Evolutionary conservation across 1,140 invertebrate genomes (phyloP), one percentile per base, ranked within the genome.

Genomic region (Cotesia glomerata): DNA sequence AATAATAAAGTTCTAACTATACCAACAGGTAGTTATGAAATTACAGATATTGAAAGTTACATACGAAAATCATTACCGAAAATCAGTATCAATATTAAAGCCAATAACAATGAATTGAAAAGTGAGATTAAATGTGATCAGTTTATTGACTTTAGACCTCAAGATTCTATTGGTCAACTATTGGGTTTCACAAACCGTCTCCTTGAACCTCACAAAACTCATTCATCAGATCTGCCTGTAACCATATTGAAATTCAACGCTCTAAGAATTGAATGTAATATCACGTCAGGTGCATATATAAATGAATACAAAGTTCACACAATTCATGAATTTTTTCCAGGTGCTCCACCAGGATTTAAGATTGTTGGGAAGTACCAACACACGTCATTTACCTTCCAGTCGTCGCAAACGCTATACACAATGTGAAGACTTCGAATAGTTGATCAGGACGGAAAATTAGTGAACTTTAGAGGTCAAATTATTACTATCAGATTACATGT

Each of bases 1-100:
- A 76, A 76, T 36, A 39, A 80, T 13, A 13, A 79, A 58, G 70
- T 70, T 11, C 77, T 82, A 54, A 66, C 59, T 49, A 79, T 82
- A 72, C 81, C 81, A 9, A 75, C 76, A 26, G 81, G 81, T n/a
- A 78, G 79, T n/a, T 84, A 81, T 78, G 81, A 82, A 76, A 72
- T 83, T 59, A 35, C 61, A 49, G 77, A 84, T 67, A 82, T 81
- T 36, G 72, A 76, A 64, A 70, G 69, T 13, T 78, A 67, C 66
- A 9, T 78, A 61, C 39, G 49, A 45, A 70, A 58, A 18, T 7
- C 56, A 18, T 16, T 18, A 18, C 14, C 14, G 3, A 26, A 58
- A 58, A 26, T 58, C 5, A 18, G 14, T 18, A 26, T 26, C 9
- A 18, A 8, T 9, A 58, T 16, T 18, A 9, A 58, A 26, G 14